These are phyloP conservation scores for Lepus townsendii DNA, from an alignment of 2,797 vertebrate species.

Conservation along the genomic window DNA sequence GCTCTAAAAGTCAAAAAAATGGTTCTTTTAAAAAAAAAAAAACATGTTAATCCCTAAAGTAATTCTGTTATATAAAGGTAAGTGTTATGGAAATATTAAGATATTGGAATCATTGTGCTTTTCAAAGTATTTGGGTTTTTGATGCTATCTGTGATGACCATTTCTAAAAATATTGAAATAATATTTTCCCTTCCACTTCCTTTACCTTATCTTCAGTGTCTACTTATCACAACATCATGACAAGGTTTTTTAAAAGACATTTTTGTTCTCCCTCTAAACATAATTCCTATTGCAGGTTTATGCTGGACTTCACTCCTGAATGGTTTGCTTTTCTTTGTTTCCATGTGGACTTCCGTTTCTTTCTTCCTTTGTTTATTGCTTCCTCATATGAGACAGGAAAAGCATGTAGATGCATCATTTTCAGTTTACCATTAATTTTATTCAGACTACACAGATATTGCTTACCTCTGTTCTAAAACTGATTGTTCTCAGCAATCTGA, in stretches of 20 bases:
- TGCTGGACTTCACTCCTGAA: background rate
- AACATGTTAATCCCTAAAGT: background rate
- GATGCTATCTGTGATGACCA: background rate
- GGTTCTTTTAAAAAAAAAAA: background rate
- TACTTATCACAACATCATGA: background rate
- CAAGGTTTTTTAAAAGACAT: background rate
- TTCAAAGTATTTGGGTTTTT: background rate
- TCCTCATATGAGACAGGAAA: background rate
- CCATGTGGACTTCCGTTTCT: background rate
- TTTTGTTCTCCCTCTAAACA: background rate
- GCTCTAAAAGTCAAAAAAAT: background rate
- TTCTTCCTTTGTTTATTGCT: background rate
- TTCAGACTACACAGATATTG: background rate
- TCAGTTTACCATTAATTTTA: background rate
- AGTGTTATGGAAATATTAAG: background rate
- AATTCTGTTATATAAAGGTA: background rate
- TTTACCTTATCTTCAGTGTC: background rate
- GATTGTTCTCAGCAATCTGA: background rate
- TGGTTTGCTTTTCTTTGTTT: background rate
- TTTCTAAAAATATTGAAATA: background rate
- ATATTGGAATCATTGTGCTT: background rate
- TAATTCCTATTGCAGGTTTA: background rate
- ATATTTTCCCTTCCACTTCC: background rate
- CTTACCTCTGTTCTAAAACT: background rate
- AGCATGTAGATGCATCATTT: background rate